phyloP scores from a whole-genome alignment of 2,113 vertebrate species.

The Larimichthys crocea region DNA sequence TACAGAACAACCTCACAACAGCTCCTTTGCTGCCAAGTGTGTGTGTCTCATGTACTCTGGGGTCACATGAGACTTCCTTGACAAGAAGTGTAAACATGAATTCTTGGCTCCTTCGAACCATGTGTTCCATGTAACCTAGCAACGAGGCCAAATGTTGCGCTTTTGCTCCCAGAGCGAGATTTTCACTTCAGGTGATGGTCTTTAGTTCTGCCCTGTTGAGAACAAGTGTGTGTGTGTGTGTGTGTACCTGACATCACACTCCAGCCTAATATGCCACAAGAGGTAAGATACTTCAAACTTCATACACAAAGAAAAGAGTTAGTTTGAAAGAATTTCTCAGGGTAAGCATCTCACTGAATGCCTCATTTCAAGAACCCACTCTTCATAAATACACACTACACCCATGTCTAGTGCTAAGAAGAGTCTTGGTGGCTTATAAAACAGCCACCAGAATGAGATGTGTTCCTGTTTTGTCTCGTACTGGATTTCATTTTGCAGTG shows the following conservation, averaged over 20 bases:
- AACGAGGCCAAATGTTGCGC: constrained; percentile 52
- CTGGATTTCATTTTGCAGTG: not conserved
- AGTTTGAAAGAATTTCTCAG: not conserved
- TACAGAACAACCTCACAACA: not conserved
- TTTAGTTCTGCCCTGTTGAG: constrained; percentile 10
- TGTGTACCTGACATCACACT: constrained; percentile 1
- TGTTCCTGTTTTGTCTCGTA: not conserved
- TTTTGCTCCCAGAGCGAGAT: constrained; percentile 54
- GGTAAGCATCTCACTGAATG: not conserved
- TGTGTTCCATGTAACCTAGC: constrained; percentile 63
- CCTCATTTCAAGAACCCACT: not conserved
- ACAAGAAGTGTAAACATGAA: constrained; percentile 46
- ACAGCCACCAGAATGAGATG: not conserved
- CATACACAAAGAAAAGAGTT: not conserved
- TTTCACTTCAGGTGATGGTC: constrained; percentile 37
- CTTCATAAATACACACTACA: not conserved
- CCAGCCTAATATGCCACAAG: constrained; percentile 4
- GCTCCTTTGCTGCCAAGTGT: not conserved
- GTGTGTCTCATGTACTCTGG: constrained; percentile 9
- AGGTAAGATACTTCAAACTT: constrained; percentile 14
- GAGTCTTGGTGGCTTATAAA: no score
- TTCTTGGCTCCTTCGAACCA: constrained; percentile 42
- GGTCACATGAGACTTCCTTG: constrained; percentile 43
- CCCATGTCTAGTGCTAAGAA: no score
- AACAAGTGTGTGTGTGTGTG: not conserved